Percentiles rank a stretch among this genome's conserved stretches.
phyloP scores from a whole-genome alignment of 2,113 vertebrate species.

The Odobenus rosmarus region DNA sequence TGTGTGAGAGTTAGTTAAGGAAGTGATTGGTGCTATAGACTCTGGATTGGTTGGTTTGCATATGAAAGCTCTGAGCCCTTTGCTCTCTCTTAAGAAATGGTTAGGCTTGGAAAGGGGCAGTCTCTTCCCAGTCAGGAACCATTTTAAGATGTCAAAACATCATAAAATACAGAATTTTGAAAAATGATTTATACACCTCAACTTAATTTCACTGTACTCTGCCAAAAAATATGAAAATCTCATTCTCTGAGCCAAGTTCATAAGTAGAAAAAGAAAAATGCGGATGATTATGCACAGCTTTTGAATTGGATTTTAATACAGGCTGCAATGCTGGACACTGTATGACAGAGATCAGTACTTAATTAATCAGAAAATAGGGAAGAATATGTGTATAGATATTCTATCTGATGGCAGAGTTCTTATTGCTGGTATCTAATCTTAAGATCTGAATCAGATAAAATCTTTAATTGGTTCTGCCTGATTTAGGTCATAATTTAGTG shows the following conservation, averaged over 20 bases:
- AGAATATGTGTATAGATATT: background rate
- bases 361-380: background rate
- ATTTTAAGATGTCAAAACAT: background rate
- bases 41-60: background rate
- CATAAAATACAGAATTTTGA: background rate
- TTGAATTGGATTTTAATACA: background rate
- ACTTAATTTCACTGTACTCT: background rate
- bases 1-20: background rate
- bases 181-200: background rate
- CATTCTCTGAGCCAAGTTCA: background rate
- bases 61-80: background rate
- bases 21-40: background rate
- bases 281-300: background rate
- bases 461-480: background rate
- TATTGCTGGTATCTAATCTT: background rate
- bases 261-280: background rate
- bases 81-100: background rate
- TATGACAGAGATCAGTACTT: background rate
- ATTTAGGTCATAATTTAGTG: background rate
- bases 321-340: background rate
- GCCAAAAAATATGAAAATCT: background rate
- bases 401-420: background rate
- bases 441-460: background rate
- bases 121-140: background rate
- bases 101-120: background rate